A percentile compares a stretch with the other conserved stretches of the same genome.
These are phyloP conservation scores for Coreoperca whiteheadi DNA, from an alignment of 2,113 vertebrate genomes.

Conservation along the genomic window DNA sequence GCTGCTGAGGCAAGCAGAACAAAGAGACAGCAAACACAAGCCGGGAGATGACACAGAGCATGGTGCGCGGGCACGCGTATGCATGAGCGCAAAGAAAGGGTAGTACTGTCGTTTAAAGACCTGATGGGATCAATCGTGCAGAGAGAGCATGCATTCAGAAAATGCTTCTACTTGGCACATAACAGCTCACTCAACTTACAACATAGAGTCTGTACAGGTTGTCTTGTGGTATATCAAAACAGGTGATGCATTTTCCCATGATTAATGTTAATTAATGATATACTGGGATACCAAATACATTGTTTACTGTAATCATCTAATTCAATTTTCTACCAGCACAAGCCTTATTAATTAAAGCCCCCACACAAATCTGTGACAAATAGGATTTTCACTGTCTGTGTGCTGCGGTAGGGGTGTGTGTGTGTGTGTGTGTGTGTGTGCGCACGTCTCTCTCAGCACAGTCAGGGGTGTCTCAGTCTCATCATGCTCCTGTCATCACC, in stretches of 20 bases:
- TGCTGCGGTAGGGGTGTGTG: conserved; percentile 29
- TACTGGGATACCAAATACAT: conserved; percentile 4
- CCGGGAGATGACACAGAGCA: conserved; percentile 31
- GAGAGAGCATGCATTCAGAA: background rate
- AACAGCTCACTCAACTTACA: background rate
- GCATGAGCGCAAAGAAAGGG: background rate
- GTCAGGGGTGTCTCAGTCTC: conserved; percentile 16
- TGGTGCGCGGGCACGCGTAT: background rate
- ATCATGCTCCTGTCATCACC: conserved; percentile 16
- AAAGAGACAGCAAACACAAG: conserved; percentile 43
- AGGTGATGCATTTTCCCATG: background rate
- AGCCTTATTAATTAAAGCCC: conserved; percentile 63
- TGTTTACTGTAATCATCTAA: conserved; percentile 54
- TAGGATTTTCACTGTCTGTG: conserved; percentile 55
- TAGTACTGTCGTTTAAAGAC: background rate
- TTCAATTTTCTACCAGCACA: conserved; percentile 43
- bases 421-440: background rate
- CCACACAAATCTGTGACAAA: conserved; percentile 67
- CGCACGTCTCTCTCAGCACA: conserved; percentile 4
- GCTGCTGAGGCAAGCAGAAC: conserved; percentile 63
- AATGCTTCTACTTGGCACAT: background rate
- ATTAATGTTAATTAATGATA: background rate
- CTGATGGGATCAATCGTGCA: background rate
- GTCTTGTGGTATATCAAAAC: background rate
- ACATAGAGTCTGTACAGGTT: background rate